Evolutionary conservation across 2,113 vertebrate genomes (phyloP).

Genomic region (Apistogramma diplotaenia): DNA sequence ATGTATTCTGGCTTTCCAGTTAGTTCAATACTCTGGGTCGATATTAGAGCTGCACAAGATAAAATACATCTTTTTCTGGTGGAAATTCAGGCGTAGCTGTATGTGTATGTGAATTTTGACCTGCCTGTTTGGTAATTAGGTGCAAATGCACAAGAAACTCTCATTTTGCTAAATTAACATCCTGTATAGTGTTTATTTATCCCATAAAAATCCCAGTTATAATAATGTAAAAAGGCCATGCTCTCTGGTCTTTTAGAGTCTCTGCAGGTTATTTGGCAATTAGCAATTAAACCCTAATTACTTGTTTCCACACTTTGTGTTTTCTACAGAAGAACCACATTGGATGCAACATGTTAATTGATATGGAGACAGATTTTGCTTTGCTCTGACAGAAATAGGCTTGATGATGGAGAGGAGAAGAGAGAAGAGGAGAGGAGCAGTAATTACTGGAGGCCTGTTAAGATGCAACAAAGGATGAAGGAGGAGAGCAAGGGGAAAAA

Average conservation of each 20-base stretch:
- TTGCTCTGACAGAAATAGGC: not conserved
- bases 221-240: not conserved
- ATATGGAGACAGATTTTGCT: not conserved
- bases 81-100: too few relatives aligned
- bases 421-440: not conserved
- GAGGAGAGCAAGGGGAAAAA: not conserved
- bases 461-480: constrained; percentile 11
- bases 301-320: not conserved
- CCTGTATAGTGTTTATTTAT: not conserved
- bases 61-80: not conserved
- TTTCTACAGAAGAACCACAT: not conserved
- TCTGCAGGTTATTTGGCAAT: not conserved
- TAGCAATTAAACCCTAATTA: not conserved
- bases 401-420: not conserved
- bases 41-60: not conserved
- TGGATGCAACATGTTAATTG: not conserved
- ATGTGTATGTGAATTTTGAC: not conserved
- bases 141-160: not conserved
- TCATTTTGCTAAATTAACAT: not conserved
- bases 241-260: not conserved
- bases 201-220: not conserved
- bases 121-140: not conserved
- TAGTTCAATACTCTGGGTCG: not conserved
- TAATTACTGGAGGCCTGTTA: constrained; percentile 26
- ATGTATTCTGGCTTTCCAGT: not conserved